Conservation (phyloP, 2,797 vertebrate species). For the Gymnopithys bicolor region DNA sequence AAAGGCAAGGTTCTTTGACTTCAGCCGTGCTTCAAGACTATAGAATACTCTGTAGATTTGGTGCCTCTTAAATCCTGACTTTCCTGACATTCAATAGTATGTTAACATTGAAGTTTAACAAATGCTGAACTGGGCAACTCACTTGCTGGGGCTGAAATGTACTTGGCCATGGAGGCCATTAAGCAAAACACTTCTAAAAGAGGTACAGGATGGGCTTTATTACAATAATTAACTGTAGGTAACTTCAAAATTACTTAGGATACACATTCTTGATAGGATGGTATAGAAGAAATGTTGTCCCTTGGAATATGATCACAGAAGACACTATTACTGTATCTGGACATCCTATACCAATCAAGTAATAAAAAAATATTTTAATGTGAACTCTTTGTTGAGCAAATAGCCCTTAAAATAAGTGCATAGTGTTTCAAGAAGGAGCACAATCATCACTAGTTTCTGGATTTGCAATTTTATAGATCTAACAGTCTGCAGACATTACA, state of each 20-base stretch:
- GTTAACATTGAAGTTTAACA: not conserved
- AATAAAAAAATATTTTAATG: not conserved
- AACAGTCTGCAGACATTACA: conserved; percentile 32
- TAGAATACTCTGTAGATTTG: not conserved
- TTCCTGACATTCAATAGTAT: not conserved
- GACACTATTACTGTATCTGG: not conserved
- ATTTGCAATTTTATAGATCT: conserved; percentile 10
- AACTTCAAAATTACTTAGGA: not conserved
- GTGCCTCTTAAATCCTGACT: not conserved
- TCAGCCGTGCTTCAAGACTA: not conserved
- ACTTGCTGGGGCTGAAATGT: not conserved
- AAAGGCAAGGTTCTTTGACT: not conserved
- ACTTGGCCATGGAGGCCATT: not conserved
- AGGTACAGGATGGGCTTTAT: not conserved
- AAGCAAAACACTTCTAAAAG: not conserved
- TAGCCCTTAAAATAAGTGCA: not conserved
- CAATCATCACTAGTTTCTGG: not conserved
- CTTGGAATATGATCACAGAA: not conserved
- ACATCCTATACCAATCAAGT: not conserved
- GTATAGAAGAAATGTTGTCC: not conserved
- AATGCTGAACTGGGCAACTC: not conserved
- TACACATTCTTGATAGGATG: not conserved
- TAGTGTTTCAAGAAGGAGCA: not conserved
- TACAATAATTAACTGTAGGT: not conserved
- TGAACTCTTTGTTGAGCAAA: not conserved